These are phyloP conservation scores for Protodeltote pygarga DNA, from an alignment of 2,888 invertebrate species.

Conservation along the genomic window DNA sequence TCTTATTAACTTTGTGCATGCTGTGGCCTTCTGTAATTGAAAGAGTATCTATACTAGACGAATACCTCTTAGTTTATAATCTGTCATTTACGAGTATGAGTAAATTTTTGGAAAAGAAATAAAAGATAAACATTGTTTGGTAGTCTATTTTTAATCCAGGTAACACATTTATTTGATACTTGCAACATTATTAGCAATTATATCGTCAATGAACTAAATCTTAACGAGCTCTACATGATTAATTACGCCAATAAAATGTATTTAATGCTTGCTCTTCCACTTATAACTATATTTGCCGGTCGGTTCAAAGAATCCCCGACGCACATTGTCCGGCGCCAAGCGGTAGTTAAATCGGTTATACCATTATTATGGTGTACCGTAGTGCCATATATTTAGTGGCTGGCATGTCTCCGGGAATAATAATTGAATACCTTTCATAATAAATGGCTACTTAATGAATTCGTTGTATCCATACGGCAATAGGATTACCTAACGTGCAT, in stretches of 20 bases:
- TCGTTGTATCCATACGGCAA: constrained; percentile 32
- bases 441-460: constrained; percentile 34
- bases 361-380: constrained; percentile 33
- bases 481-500: no score
- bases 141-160: no score
- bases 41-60: no score
- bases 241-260: constrained; percentile 27
- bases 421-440: constrained; percentile 40
- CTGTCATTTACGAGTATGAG: no score
- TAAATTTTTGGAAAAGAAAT: no score
- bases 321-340: constrained; percentile 45
- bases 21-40: no score
- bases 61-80: no score
- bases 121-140: no score
- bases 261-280: constrained; percentile 25
- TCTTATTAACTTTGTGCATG: no score
- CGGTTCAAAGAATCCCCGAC: constrained; percentile 36
- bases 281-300: constrained; percentile 24
- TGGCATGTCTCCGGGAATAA: constrained; percentile 43
- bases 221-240: constrained; percentile 31
- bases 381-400: constrained; percentile 28
- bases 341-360: constrained; percentile 32
- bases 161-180: no score
- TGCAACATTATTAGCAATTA: no score
- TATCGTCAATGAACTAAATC: not conserved